phyloP scores from a whole-genome alignment of 2,888 invertebrate genomes.

The Chydorus sphaericus region DNA sequence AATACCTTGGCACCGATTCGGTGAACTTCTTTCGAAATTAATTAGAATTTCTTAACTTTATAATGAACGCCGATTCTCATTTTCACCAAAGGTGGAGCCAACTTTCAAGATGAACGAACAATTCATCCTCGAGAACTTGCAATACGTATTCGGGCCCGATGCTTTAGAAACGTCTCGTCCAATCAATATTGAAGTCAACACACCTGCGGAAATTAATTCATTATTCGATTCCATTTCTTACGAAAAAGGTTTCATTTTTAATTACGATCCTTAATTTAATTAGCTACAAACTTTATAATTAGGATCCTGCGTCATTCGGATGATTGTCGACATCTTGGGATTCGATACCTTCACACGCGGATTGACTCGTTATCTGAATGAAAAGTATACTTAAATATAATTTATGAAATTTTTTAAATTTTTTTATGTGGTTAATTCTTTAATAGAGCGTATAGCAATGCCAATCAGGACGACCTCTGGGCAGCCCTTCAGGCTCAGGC shows the following conservation, averaged over 20 bases:
- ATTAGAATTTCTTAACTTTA: not conserved
- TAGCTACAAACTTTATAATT: not conserved
- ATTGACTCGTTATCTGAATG: conserved; percentile 49
- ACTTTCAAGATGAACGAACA: conserved; percentile 46
- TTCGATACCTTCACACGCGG: conserved; percentile 58
- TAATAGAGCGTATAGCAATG: conserved; percentile 45
- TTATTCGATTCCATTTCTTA: conserved; percentile 82
- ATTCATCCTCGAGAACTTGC: conserved; percentile 60
- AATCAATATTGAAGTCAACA: conserved; percentile 52
- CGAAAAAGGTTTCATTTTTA: conserved; percentile 63
- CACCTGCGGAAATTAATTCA: conserved; percentile 77
- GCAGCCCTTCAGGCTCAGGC: conserved; percentile 57
- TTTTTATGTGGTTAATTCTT: conserved; percentile 68
- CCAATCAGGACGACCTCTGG: conserved; percentile 76
- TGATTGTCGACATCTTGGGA: conserved; percentile 80
- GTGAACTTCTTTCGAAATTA: conserved; percentile 6
- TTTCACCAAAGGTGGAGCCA: conserved; percentile 11
- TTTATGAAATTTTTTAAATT: conserved; percentile 19
- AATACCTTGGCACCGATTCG: conserved; percentile 17
- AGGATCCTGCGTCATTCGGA: conserved; percentile 71
- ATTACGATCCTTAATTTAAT: not conserved
- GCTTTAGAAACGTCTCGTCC: conserved; percentile 70
- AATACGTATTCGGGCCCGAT: conserved; percentile 60
- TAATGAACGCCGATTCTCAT: conserved; percentile 18
- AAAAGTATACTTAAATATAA: conserved; percentile 19